These are phyloP conservation scores for Scartelaos histophorus DNA, from an alignment of 2,113 vertebrate genomes.

Conservation along the genomic window DNA sequence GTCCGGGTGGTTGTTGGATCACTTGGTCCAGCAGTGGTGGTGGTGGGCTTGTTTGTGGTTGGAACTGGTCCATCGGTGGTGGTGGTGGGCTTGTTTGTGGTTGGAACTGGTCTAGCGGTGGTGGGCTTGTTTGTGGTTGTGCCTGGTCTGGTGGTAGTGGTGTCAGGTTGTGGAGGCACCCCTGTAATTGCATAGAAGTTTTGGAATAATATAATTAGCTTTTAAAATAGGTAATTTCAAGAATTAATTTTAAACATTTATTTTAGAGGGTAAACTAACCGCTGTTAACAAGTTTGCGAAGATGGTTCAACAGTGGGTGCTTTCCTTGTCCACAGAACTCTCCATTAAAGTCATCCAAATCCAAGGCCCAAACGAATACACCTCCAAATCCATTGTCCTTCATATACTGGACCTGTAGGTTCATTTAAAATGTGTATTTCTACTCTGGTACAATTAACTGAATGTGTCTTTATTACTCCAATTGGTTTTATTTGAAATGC, in stretches of 20 bases:
- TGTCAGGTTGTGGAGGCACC: constrained; percentile 34
- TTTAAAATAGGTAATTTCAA: not conserved
- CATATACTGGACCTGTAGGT: constrained; percentile 71
- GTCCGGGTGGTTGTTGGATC: constrained; percentile 20
- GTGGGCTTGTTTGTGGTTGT: constrained; percentile 28
- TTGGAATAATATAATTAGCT: no score
- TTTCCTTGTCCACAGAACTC: constrained; percentile 75
- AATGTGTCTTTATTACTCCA: not conserved
- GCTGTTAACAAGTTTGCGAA: constrained; percentile 61
- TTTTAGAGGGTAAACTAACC: constrained; percentile 24
- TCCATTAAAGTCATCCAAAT: constrained; percentile 80
- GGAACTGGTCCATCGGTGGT: constrained; percentile 39
- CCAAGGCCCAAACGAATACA: constrained; percentile 80
- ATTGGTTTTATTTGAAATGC: not conserved
- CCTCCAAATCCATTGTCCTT: constrained; percentile 76
- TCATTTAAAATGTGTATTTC: not conserved
- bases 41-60: not conserved
- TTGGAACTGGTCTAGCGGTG: constrained; percentile 28
- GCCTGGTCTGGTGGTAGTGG: constrained; percentile 44
- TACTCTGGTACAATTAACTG: not conserved
- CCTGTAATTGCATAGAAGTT: constrained; percentile 12
- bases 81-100: constrained; percentile 34
- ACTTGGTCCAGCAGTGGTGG: constrained; percentile 28
- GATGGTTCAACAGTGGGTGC: constrained; percentile 71
- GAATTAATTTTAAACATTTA: not conserved